Evolutionary conservation across 2,888 invertebrate genomes (phyloP), one percentile per base, ranked within the genome.

Genomic region (Ischnura elegans): DNA sequence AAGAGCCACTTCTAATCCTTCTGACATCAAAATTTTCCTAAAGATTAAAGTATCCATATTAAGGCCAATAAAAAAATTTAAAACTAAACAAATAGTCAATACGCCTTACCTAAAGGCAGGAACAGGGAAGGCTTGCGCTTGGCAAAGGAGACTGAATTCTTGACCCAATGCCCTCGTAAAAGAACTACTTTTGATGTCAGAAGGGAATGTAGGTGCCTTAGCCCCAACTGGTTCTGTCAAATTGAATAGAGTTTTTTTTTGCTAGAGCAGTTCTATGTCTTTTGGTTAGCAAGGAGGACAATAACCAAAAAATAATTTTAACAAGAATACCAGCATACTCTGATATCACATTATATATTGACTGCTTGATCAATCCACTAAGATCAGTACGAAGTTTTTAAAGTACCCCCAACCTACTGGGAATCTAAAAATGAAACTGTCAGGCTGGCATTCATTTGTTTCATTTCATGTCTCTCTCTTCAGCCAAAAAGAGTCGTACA

Each of bases 111-210:
- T 97, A 97, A 97, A 97, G 95, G 96, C 96, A 94, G 97, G 97
- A 95, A 97, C 96, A 94, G 98, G 97, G 95, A 97, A 97, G 95
- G 97, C 97, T 96, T 98, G 98, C 93, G 97, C 97, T 96, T 97
- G 97, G 95, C 98, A 98, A 95, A 97, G 96, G 95, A 98, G 96
- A 95, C 97, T 97, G 95, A 97, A 94, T 94, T 95, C 97, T 95
- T 97, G 97, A 94, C 96, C 97, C 94, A 96, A 96, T 95, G 96
- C 96, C 95, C 97, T 97, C 95, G 97, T 97, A 96, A 97, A 97
- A 96, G 97, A 97, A 95, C 97, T 96, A 95, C 97, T 96, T 95
- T 97, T 96, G 94, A 97, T 97, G 94, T 96, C 97, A 94, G 97
- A 97, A 94, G 97, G 97, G 96, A 97, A 97, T 94, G 97, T 97